These are phyloP conservation scores for Saccostrea echinata DNA, from an alignment of 1,140 invertebrate genomes.

Conservation along the genomic window DNA sequence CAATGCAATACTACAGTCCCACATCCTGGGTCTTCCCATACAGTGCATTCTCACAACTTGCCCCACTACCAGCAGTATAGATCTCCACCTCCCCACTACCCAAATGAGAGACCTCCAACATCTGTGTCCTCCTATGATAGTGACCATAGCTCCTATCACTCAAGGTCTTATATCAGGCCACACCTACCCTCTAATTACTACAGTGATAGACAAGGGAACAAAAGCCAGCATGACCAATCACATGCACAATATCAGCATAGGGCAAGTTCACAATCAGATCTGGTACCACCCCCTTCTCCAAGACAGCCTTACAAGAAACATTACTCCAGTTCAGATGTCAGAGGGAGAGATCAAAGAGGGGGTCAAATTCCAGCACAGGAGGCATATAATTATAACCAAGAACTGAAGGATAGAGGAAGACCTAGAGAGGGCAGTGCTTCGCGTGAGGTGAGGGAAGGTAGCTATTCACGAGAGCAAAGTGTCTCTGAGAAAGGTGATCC, in stretches of 20 bases:
- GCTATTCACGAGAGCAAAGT: conserved; percentile 16
- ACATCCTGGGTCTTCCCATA: conserved; percentile 55
- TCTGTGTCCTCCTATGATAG: conserved; percentile 21
- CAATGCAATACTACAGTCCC: conserved; percentile 17
- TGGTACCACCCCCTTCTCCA: conserved; percentile 22
- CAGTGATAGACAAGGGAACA: background rate
- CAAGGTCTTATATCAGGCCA: background rate
- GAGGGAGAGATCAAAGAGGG: background rate
- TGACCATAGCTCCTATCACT: conserved; percentile 1
- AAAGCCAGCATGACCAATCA: background rate
- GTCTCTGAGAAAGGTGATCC: background rate
- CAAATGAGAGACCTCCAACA: conserved; percentile 30
- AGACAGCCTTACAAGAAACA: conserved; percentile 39
- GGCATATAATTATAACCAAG: conserved; percentile 4
- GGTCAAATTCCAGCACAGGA: background rate
- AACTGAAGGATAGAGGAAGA: conserved; percentile 25
- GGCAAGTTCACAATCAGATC: conserved; percentile 28
- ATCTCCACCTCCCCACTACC: conserved; percentile 55
- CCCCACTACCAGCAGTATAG: conserved; percentile 57
- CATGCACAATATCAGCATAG: background rate
- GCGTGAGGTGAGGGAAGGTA: background rate
- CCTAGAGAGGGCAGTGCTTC: conserved; percentile 33
- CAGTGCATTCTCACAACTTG: conserved; percentile 57
- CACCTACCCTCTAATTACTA: conserved; percentile 26
- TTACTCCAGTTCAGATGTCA: conserved; percentile 27